These are phyloP conservation scores for Chlorodrepanis virens DNA, from an alignment of 2,113 vertebrate genomes.

Conservation along the genomic window DNA sequence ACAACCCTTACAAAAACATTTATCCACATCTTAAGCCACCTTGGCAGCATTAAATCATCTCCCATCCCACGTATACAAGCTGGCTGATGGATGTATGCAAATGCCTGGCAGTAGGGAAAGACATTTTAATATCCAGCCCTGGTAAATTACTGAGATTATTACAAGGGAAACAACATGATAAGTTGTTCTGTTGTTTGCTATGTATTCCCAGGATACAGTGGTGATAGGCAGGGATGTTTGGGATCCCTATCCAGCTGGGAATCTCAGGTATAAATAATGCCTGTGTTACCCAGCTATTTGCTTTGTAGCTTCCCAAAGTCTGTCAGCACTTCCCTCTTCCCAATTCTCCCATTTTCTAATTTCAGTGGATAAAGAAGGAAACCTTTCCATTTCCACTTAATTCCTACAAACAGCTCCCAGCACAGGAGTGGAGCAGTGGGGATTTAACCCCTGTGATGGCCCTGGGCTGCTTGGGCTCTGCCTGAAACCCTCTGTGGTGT, in stretches of 20 bases:
- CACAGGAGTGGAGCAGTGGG: rapidly evolving
- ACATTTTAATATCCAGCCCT: constrained; percentile 28
- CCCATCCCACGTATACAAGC: constrained; percentile 15
- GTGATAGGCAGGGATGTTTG: not conserved
- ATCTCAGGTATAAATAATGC: not conserved
- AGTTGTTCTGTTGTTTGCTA: constrained; percentile 9
- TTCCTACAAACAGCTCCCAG: not conserved
- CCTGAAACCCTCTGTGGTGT: rapidly evolving
- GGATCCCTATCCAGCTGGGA: not conserved
- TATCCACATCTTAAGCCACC: constrained; percentile 25
- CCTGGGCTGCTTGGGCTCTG: not conserved
- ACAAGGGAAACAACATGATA: constrained; percentile 16
- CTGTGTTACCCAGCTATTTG: not conserved
- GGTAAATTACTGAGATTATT: constrained; percentile 46
- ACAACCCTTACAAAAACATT: constrained; percentile 44
- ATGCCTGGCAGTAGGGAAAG: not conserved
- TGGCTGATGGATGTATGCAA: constrained; percentile 59
- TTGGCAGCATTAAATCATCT: constrained; percentile 41
- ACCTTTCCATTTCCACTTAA: not conserved
- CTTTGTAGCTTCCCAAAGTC: not conserved
- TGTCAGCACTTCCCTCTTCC: not conserved
- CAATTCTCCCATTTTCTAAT: not conserved
- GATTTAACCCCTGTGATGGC: rapidly evolving
- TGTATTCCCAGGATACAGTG: not conserved
- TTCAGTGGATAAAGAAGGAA: not conserved